These are phyloP conservation scores for Hanleya hanleyi DNA, from an alignment of 2,888 invertebrate genomes.

Conservation along the genomic window DNA sequence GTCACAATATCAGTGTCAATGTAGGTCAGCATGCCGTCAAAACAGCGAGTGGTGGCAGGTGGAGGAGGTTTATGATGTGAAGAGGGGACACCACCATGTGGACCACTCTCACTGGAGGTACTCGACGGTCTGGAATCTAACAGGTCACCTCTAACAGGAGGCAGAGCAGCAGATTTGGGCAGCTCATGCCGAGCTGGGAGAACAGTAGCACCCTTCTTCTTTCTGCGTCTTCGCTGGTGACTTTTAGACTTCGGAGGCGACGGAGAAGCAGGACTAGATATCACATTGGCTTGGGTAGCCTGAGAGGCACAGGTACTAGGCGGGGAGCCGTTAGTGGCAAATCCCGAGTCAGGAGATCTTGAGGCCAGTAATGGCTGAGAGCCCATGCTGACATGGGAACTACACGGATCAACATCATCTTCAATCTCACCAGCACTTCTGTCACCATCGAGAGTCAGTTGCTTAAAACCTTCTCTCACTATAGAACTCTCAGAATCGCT, in stretches of 20 bases:
- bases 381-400: conserved; percentile 27
- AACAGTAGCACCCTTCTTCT: conserved; percentile 47
- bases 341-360: conserved; percentile 63
- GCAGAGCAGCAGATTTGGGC: conserved; percentile 55
- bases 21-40: conserved; percentile 65
- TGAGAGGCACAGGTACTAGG: conserved; percentile 23
- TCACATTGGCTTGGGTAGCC: neutral
- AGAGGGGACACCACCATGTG: neutral
- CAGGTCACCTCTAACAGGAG: conserved; percentile 41
- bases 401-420: neutral
- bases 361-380: conserved; percentile 18
- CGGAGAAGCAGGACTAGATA: neutral
- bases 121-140: neutral
- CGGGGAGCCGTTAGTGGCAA: conserved; percentile 55
- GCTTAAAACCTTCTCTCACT: conserved; percentile 42
- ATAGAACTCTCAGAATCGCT: conserved; percentile 51
- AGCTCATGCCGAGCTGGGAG: conserved; percentile 50
- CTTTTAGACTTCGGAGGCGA: neutral
- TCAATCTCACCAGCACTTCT: conserved; percentile 16
- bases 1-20: conserved; percentile 70
- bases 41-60: neutral
- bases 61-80: neutral
- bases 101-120: neutral
- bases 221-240: conserved; percentile 41
- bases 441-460: conserved; percentile 48